These are phyloP conservation scores for Odontocolon sp. DNA, from an alignment of 2,888 invertebrate species.

Conservation along the genomic window DNA sequence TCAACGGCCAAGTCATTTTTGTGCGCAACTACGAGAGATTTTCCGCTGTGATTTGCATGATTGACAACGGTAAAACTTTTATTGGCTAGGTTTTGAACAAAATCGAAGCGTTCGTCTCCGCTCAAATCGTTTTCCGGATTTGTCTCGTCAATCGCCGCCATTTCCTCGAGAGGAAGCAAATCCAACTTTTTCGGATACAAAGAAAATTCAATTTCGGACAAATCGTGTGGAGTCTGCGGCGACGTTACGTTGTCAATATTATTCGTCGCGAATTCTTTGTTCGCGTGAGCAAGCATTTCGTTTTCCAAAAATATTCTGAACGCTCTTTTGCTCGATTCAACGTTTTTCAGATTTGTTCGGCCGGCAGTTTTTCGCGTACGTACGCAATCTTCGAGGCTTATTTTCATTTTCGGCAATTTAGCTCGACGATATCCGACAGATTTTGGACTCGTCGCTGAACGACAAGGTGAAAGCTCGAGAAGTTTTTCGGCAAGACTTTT, in stretches of 20 bases:
- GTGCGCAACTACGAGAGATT: constrained; percentile 1
- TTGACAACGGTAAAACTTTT: constrained; percentile 26
- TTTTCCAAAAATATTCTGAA: constrained; percentile 67
- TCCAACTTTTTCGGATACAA: constrained; percentile 53
- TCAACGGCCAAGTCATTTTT: constrained; percentile 38
- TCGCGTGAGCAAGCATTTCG: constrained; percentile 64
- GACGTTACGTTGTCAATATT: constrained; percentile 50
- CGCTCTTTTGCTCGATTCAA: constrained; percentile 63
- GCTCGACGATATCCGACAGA: neutral
- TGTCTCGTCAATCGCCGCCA: neutral
- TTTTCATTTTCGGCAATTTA: constrained; percentile 42
- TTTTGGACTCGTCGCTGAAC: constrained; percentile 1
- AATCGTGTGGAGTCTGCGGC: constrained; percentile 58
- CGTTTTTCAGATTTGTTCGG: constrained; percentile 66
- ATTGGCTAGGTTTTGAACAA: constrained; percentile 2
- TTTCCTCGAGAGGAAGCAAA: constrained; percentile 57
- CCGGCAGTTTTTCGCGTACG: constrained; percentile 31
- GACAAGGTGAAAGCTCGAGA: constrained; percentile 29
- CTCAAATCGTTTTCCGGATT: constrained; percentile 27
- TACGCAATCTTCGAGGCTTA: constrained; percentile 44
- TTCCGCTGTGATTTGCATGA: neutral
- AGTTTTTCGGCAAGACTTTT: constrained; percentile 21
- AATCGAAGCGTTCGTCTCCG: constrained; percentile 19
- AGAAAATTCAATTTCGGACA: constrained; percentile 61
- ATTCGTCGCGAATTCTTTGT: constrained; percentile 57